A percentile compares a stretch with the other conserved stretches of the same genome.
Evolutionary conservation across 2,113 vertebrate genomes (phyloP).

Genomic region (Platichthys flesus): DNA sequence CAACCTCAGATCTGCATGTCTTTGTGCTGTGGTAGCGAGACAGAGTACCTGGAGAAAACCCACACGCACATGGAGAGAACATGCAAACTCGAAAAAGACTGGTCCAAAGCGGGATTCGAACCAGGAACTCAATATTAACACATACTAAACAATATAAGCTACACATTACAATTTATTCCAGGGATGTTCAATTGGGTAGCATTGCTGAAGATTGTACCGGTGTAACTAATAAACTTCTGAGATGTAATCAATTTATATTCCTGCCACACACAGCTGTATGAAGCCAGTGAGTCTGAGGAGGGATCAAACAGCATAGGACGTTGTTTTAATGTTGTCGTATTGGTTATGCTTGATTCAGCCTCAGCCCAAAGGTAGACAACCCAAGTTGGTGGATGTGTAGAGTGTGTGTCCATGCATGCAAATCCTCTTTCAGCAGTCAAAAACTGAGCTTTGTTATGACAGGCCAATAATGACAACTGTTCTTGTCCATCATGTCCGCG

Average conservation of each 20-base stretch:
- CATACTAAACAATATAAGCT: neutral
- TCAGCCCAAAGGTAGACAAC: slow-evolving; percentile 23
- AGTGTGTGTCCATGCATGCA: slow-evolving; percentile 5
- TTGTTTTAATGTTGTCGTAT: slow-evolving; percentile 60
- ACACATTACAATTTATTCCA: neutral
- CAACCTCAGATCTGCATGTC: no score
- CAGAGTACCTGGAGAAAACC: no score
- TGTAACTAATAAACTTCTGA: slow-evolving; percentile 21
- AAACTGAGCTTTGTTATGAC: slow-evolving; percentile 28
- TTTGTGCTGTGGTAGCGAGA: no score
- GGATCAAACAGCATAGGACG: slow-evolving; percentile 66
- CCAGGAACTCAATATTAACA: no score
- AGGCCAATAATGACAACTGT: slow-evolving; percentile 14
- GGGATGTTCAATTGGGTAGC: neutral
- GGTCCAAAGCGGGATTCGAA: no score
- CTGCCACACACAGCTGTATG: slow-evolving; percentile 43
- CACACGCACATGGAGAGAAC: no score
- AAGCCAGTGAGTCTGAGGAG: slow-evolving; percentile 33
- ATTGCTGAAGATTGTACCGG: neutral
- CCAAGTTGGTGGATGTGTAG: neutral
- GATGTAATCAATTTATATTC: slow-evolving; percentile 57
- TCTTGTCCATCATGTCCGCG: slow-evolving; percentile 11
- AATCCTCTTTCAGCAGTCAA: neutral
- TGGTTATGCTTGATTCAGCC: slow-evolving; percentile 47
- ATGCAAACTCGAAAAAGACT: no score